Percentiles rank a stretch among this genome's conserved stretches.
Conservation (phyloP, 2,888 invertebrate genomes). For the Nemotelus pantherinus region DNA sequence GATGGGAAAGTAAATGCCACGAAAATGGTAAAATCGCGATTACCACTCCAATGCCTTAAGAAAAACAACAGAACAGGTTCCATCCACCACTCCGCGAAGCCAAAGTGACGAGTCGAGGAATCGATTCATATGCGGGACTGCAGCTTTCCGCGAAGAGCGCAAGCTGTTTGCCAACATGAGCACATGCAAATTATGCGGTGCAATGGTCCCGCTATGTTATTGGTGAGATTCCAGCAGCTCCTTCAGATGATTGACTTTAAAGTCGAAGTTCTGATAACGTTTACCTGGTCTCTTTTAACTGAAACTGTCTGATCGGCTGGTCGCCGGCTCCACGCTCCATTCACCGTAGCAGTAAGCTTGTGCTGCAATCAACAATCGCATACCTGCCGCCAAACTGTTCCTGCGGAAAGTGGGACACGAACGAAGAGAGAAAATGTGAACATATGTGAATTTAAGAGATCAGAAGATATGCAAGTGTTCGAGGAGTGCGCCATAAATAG, state of each 20-base stretch:
- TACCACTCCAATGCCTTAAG: background rate
- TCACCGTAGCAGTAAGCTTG: constrained; percentile 2
- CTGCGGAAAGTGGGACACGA: constrained; percentile 20
- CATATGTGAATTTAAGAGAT: constrained; percentile 12
- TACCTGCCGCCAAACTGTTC: background rate
- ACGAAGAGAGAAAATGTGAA: background rate
- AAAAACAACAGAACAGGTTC: constrained; percentile 30
- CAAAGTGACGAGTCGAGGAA: background rate
- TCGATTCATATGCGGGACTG: background rate
- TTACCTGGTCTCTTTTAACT: constrained; percentile 14
- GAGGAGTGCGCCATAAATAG: no score
- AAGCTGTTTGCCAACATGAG: background rate
- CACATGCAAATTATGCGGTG: background rate
- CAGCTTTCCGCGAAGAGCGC: background rate
- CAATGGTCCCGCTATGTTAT: background rate
- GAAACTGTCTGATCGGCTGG: constrained; percentile 2
- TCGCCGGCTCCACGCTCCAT: constrained; percentile 13
- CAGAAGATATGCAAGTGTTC: background rate
- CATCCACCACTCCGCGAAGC: constrained; percentile 1
- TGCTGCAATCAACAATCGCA: background rate
- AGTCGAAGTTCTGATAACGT: background rate
- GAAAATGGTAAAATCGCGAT: constrained; percentile 24
- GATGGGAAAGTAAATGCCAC: constrained; percentile 29
- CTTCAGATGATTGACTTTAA: constrained; percentile 16
- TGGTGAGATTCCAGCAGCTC: background rate